Percentiles rank a stretch among this genome's conserved stretches.
Evolutionary conservation across 2,113 vertebrate species (phyloP).

Genomic region (Diadophis punctatus): DNA sequence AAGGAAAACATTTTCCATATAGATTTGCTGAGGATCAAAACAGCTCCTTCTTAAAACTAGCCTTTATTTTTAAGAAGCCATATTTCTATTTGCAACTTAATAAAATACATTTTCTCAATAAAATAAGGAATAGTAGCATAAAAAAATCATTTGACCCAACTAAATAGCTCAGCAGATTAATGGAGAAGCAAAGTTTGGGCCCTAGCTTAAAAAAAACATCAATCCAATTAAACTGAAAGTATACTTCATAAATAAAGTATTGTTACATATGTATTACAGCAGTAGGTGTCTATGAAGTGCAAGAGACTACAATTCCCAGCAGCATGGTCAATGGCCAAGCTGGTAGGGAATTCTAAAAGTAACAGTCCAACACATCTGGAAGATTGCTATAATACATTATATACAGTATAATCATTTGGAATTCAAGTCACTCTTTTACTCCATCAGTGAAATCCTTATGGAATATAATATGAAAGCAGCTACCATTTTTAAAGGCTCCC

Average conservation of each 20-base stretch:
- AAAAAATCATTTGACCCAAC: not conserved
- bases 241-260: not conserved
- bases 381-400: not conserved
- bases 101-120: not conserved
- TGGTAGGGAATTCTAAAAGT: not conserved
- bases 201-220: not conserved
- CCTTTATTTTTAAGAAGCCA: not conserved
- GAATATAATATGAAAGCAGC: not conserved
- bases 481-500: not conserved
- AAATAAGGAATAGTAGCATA: not conserved
- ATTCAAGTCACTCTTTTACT: not conserved
- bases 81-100: not conserved
- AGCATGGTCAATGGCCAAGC: not conserved
- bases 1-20: not conserved
- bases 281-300: not conserved
- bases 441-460: not conserved
- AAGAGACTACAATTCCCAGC: not conserved
- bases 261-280: not conserved
- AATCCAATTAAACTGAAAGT: not conserved
- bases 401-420: not conserved
- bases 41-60: not conserved
- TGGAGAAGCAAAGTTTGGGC: not conserved
- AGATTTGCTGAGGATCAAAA: not conserved
- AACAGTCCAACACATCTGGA: not conserved
- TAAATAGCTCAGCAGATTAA: not conserved